These are phyloP conservation scores for Malacosoma neustria DNA, from an alignment of 2,888 invertebrate genomes.

Conservation along the genomic window DNA sequence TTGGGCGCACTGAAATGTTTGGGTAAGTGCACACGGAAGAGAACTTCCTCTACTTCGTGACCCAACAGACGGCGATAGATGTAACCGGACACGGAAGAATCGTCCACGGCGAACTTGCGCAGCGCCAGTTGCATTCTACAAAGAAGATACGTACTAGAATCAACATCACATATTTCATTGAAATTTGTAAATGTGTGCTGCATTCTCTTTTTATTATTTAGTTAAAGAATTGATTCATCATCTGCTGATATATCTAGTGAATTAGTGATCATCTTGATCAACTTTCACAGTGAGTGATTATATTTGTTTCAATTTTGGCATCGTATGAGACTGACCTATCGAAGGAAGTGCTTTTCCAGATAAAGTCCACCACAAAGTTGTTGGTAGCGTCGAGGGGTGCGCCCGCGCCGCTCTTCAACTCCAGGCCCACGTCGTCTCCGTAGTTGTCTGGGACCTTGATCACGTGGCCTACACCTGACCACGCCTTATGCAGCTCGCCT, in stretches of 20 bases:
- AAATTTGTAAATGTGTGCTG: too few relatives aligned
- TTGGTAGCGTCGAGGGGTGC: conserved; percentile 96
- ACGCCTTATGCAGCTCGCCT: conserved; percentile 94
- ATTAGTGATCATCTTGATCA: too few relatives aligned
- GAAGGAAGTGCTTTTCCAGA: conserved; percentile 99
- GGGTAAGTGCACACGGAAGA: conserved; percentile 93
- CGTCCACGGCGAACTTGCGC: conserved; percentile 96
- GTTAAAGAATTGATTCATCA: too few relatives aligned
- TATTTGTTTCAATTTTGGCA: too few relatives aligned
- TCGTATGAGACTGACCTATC: conserved; percentile 79
- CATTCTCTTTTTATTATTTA: conserved; percentile 2
- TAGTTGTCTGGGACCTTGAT: conserved; percentile 97
- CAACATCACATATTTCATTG: too few relatives aligned
- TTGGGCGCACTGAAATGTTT: conserved; percentile 98
- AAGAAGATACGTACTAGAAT: too few relatives aligned
- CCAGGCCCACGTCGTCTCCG: conserved; percentile 98
- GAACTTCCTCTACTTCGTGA: conserved; percentile 93
- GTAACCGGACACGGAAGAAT: conserved; percentile 96
- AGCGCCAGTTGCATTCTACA: conserved; percentile 95
- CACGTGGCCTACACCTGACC: conserved; percentile 99
- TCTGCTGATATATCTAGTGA: too few relatives aligned
- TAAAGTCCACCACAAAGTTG: conserved; percentile 98
- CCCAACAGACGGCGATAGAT: conserved; percentile 98
- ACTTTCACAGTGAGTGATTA: too few relatives aligned
- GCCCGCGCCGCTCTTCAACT: conserved; percentile 92